Evolutionary conservation across 1,140 invertebrate genomes (phyloP).

Genomic region (Cepaea nemoralis): DNA sequence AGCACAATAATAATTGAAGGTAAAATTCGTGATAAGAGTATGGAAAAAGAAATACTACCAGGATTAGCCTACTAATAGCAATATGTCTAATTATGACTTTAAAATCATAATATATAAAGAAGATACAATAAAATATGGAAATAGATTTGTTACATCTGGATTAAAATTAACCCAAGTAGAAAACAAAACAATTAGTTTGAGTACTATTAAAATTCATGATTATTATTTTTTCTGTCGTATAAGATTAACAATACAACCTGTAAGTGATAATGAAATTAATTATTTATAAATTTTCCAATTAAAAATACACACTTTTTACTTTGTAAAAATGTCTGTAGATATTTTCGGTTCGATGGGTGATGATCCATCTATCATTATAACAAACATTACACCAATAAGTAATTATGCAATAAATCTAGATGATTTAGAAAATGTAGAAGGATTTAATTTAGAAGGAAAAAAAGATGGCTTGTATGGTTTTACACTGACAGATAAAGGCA

Average conservation of each 20-base stretch:
- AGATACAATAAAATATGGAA: background rate
- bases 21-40: background rate
- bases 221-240: background rate
- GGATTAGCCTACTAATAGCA: background rate
- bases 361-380: background rate
- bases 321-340: background rate
- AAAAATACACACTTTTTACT: background rate
- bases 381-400: background rate
- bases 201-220: background rate
- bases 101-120: background rate
- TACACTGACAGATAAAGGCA: background rate
- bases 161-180: background rate
- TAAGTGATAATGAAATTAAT: background rate
- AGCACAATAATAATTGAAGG: background rate
- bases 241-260: conserved; percentile 4
- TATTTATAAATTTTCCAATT: no score
- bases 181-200: background rate
- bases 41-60: background rate
- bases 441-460: no score
- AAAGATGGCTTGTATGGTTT: no score
- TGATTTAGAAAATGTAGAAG: background rate
- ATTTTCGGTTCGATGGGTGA: background rate
- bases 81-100: background rate
- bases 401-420: background rate
- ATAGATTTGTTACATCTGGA: background rate